Base-by-base conservation (phyloP, 2,888 invertebrate genomes). In the Tanytarsus gracilentus region DNA sequence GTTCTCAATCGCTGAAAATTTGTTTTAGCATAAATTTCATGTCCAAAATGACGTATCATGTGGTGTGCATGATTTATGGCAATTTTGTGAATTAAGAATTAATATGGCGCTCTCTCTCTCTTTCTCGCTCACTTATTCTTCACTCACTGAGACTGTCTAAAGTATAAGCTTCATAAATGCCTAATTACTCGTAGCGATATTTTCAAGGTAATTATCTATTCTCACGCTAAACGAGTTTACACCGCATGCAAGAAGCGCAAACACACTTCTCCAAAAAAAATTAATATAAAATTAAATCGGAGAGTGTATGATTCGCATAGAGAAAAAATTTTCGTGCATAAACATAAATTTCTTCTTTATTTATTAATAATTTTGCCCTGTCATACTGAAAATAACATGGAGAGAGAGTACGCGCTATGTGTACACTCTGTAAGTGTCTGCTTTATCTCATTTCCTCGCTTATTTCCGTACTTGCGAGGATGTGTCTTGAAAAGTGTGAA, bases 1-100 rank as follows among this genome's bases (percentile, higher is more conserved):
- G 58, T 58, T 58, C 27, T 48, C 58, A 39, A 58, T 58, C 58
- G 58, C 58, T 48, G 48, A 58, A 58, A 58, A 58, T 58, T 58
- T 58, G 58, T 58, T 48, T 58, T 58, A 58, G 48, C 58, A 58
- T 58, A 58, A 58, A 58, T 58, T 58, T 44, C 48, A 58, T 40
- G 58, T 58, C 58, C n/a, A 27, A 58, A 58, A 58, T 58, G 44
- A 48, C 48, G 48, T 48, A 48, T 58, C 58, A 58, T 58, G 48
- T 30, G 58, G 58, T 58, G 58, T 39, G 18, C 18, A 58, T 58
- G 58, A 58, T 58, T 58, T 58, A 58, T 58, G 58, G 27, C 25
- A 48, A 27, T 48, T 29, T 40, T 58, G 27, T 30, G 55, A 56
- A 56, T 56, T 56, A 56, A 56, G 55, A 56, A 56, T 56, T 56